A percentile compares a stretch with the other conserved stretches of the same genome.
Conservation (phyloP, 2,888 invertebrate species). For the Agrotis ipsilon region DNA sequence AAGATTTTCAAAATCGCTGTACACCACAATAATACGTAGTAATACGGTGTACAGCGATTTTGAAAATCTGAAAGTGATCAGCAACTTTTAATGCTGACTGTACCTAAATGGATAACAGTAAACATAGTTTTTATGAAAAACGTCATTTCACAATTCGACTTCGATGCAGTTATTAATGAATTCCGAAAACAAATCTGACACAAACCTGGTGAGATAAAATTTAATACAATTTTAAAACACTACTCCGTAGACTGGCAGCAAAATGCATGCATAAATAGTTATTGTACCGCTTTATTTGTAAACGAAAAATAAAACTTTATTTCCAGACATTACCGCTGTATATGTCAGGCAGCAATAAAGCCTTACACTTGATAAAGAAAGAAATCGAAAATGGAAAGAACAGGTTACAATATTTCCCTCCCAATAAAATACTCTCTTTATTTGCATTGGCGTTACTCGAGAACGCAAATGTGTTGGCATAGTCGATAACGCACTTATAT, state of each 20-base stretch:
- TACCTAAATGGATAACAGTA: conserved; percentile 6
- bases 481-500: conserved; percentile 77
- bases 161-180: conserved; percentile 17
- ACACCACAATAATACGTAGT: too few relatives aligned
- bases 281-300: neutral
- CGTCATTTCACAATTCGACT: neutral
- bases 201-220: conserved; percentile 1
- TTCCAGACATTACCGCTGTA: neutral
- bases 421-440: conserved; percentile 34
- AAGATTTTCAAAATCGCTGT: too few relatives aligned
- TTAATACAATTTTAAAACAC: conserved; percentile 10
- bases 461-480: conserved; percentile 43
- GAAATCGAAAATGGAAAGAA: conserved; percentile 6
- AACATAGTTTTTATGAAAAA: neutral
- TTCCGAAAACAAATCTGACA: conserved; percentile 11
- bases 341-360: neutral
- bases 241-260: neutral
- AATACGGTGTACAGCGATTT: too few relatives aligned
- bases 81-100: too few relatives aligned
- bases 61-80: too few relatives aligned
- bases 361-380: neutral
- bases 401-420: conserved; percentile 15
- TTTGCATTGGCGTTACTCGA: conserved; percentile 39
- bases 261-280: conserved; percentile 9
- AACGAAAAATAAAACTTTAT: neutral